Percentiles rank a stretch among this genome's conserved stretches.
phyloP scores from a whole-genome alignment of 2,888 invertebrate species.

The Eupithecia pulchellata region DNA sequence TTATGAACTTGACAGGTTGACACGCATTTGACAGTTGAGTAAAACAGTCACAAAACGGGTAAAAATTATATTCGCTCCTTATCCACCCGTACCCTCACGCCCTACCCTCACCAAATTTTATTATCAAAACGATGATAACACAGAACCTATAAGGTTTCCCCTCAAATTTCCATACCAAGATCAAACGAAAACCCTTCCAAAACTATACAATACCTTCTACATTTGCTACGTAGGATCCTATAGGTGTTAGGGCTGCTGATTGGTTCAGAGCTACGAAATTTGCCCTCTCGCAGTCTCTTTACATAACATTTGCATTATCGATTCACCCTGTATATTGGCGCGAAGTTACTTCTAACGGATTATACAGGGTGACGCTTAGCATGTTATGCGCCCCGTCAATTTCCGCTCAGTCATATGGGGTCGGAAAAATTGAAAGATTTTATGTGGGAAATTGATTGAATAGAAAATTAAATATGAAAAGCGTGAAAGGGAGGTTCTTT shows the following conservation, averaged over 20 bases:
- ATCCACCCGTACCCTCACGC: not conserved
- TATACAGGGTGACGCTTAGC: slow-evolving; percentile 40
- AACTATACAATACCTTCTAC: slow-evolving; percentile 54
- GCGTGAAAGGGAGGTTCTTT: slow-evolving; percentile 34
- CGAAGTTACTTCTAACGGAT: slow-evolving; percentile 58
- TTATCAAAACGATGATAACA: not conserved
- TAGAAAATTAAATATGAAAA: slow-evolving; percentile 8
- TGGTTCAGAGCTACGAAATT: slow-evolving; percentile 67
- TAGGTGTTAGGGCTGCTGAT: slow-evolving; percentile 52
- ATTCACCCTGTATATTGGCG: slow-evolving; percentile 57
- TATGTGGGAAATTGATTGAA: slow-evolving; percentile 18
- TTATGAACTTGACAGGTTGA: too few relatives aligned
- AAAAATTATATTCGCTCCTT: not conserved
- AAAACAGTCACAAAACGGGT: too few relatives aligned
- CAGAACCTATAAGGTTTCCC: not conserved
- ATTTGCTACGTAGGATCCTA: slow-evolving; percentile 65
- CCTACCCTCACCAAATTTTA: not conserved
- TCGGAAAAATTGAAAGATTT: slow-evolving; percentile 31
- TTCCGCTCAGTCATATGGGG: slow-evolving; percentile 32
- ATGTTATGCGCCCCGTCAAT: slow-evolving; percentile 33
- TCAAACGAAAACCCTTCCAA: slow-evolving; percentile 57
- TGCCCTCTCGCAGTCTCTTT: slow-evolving; percentile 73
- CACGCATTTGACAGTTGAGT: too few relatives aligned
- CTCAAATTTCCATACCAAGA: slow-evolving; percentile 50
- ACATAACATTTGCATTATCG: slow-evolving; percentile 83